A percentile compares a stretch with the other conserved stretches of the same genome.
Conservation (phyloP, 2,888 invertebrate genomes). For the Exocentrus adspersus region DNA sequence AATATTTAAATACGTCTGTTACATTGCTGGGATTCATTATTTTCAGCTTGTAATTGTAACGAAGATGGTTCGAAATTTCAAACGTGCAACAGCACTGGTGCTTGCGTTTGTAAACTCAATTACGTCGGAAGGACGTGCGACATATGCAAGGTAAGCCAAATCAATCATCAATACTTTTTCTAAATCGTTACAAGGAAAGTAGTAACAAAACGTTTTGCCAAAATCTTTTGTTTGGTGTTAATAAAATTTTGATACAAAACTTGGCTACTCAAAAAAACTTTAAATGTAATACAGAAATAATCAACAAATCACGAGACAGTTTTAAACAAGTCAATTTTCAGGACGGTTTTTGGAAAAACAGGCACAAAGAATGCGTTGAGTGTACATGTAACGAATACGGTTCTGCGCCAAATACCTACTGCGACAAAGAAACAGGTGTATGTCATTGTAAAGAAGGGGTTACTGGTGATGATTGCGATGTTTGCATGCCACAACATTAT, state of each 20-base stretch:
- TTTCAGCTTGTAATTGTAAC: constrained; percentile 88
- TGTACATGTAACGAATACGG: constrained; percentile 84
- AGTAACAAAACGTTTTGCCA: too few relatives aligned
- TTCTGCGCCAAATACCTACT: constrained; percentile 69
- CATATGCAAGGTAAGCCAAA: constrained; percentile 72
- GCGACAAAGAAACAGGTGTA: constrained; percentile 80
- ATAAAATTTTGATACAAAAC: too few relatives aligned
- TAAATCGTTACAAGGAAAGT: too few relatives aligned
- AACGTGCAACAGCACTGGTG: constrained; percentile 79
- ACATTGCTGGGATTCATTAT: constrained; percentile 43
- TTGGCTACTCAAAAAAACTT: too few relatives aligned
- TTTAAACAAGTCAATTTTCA: constrained; percentile 53
- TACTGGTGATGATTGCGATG: constrained; percentile 77
- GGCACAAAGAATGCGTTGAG: constrained; percentile 79
- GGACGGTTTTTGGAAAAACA: constrained; percentile 82
- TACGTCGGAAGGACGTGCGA: constrained; percentile 81
- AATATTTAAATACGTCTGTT: too few relatives aligned
- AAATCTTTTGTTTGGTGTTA: too few relatives aligned
- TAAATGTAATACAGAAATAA: too few relatives aligned
- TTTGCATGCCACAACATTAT: constrained; percentile 79
- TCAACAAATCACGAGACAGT: too few relatives aligned
- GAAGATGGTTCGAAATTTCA: constrained; percentile 74
- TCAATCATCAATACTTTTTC: too few relatives aligned
- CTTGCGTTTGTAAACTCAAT: constrained; percentile 79
- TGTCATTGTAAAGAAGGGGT: constrained; percentile 84